Evolutionary conservation across 2,888 invertebrate species (phyloP), one percentile per base, ranked within the genome.

Genomic region (Laothoe populi): DNA sequence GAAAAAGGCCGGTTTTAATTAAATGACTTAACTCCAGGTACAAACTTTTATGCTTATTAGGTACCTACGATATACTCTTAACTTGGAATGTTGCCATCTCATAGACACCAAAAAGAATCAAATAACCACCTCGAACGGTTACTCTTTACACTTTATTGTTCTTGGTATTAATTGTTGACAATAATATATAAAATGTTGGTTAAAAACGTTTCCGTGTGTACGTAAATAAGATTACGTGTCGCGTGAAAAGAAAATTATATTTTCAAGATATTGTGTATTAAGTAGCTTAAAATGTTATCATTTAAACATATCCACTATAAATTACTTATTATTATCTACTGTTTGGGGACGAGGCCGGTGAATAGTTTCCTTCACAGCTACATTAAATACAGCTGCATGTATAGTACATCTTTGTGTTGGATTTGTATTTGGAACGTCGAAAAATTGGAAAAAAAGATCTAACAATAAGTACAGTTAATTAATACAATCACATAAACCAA

Each of bases 231-330:
- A 40, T 61, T 53, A 61, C 57, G 60, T 58, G 31, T 61, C 24
- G 13, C 19, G 26, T 53, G 42, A 11, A 53, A 42, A 53, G 53
- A 31, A 24, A 31, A 21, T 42, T 61, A 53, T 49, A 53, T 21
- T 19, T 53, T 26, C 13, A 60, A 19, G 31, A n/a, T 40, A 70
- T 67, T 65, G 65, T 63, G 66, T 63, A 73, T 70, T 71, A 72
- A 75, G 75, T 84, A 87, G 83, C 79, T 80, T 79, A 70, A 79
- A 80, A 81, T 77, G 66, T 84, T 82, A 81, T 78, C 77, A 77
- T 82, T 78, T 75, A 83, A 82, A 90, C 90, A 90, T 90, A 90
- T 90, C 90, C 83, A 82, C 71, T 84, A 84, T 83, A 78, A 81
- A 83, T 78, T 75, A 26, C 26, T 4, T 31, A 49, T 73, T 72